Percentiles rank a stretch among this genome's conserved stretches.
Conservation (phyloP, 2,797 vertebrate genomes). For the Parauchenoglanis punctatus region DNA sequence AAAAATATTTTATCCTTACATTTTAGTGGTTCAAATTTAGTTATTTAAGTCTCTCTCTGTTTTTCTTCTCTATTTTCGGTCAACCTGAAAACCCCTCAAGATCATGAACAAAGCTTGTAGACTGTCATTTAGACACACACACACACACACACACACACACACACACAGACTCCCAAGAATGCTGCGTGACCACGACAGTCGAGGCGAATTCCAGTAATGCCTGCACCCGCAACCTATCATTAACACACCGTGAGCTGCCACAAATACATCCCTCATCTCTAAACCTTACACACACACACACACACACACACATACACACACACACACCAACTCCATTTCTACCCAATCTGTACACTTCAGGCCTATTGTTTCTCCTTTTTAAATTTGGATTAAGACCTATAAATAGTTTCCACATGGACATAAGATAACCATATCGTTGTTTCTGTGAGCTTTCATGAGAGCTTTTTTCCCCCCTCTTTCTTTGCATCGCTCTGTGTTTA, state of each 20-base stretch:
- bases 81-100: neutral
- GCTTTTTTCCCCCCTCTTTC: neutral
- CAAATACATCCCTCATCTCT: constrained; percentile 51
- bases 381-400: constrained; percentile 51
- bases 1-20: neutral
- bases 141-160: constrained; percentile 25
- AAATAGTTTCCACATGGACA: constrained; percentile 46
- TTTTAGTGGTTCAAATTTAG: neutral
- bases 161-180: constrained; percentile 33
- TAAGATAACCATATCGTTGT: constrained; percentile 36
- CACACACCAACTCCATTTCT: neutral
- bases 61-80: neutral
- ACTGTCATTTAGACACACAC: neutral
- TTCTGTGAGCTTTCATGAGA: constrained; percentile 30
- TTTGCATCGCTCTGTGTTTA: constrained; percentile 33
- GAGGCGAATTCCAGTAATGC: constrained; percentile 65
- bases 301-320: constrained; percentile 16
- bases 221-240: constrained; percentile 65
- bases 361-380: constrained; percentile 41
- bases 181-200: constrained; percentile 49
- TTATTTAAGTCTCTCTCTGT: neutral
- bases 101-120: neutral
- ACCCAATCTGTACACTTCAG: neutral
- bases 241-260: constrained; percentile 53
- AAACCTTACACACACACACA: constrained; percentile 12